Evolutionary conservation across 2,113 vertebrate genomes (phyloP).

Genomic region (Halcyon senegalensis): DNA sequence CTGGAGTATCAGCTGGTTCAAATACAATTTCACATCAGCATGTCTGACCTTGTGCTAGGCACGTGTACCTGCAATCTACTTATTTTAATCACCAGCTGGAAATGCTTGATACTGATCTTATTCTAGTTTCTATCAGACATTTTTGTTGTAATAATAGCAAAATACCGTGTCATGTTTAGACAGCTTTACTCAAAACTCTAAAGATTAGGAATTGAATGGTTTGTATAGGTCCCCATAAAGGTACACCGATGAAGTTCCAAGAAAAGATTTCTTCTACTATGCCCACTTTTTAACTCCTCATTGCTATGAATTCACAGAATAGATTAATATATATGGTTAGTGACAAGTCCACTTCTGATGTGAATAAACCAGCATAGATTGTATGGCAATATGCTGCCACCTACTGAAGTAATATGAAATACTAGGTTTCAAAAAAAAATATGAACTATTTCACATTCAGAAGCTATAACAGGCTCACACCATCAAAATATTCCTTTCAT

Average conservation of each 20-base stretch:
- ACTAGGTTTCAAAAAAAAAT: neutral
- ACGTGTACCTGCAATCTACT: neutral
- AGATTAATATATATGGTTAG: neutral
- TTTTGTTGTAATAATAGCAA: neutral
- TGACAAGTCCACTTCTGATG: neutral
- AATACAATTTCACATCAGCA: neutral
- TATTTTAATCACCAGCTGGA: neutral
- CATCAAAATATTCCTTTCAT: neutral
- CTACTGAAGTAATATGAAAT: slow-evolving; percentile 42
- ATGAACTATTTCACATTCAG: neutral
- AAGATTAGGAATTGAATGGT: neutral
- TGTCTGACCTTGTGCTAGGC: neutral
- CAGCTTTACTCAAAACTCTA: neutral
- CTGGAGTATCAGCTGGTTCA: neutral
- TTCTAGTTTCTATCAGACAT: neutral
- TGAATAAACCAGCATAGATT: neutral
- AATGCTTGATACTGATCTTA: neutral
- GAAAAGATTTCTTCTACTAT: neutral
- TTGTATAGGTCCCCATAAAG: neutral
- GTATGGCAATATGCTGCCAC: slow-evolving; percentile 59
- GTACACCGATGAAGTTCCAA: neutral
- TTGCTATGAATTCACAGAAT: neutral
- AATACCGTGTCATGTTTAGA: neutral
- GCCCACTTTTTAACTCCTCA: neutral
- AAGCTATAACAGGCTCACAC: neutral